Percentiles rank a stretch among this genome's conserved stretches.
phyloP scores from a whole-genome alignment of 1,140 invertebrate genomes.

The Leptopilina boulardi region DNA sequence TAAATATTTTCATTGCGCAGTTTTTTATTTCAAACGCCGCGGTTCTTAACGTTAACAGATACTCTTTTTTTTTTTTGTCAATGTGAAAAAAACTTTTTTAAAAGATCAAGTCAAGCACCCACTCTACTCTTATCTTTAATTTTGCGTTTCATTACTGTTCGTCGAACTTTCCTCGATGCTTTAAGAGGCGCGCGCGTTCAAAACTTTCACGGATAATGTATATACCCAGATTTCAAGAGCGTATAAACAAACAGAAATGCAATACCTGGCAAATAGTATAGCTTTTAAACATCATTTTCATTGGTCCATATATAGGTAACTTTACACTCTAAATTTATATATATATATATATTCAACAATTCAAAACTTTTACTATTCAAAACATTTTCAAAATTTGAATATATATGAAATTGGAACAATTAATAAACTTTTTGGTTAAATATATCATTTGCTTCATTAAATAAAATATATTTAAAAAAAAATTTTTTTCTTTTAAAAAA shows the following conservation, averaged over 20 bases:
- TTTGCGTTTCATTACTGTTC: constrained; percentile 25
- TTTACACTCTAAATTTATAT: not conserved
- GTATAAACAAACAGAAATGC: constrained; percentile 13
- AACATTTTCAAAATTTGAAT: too few relatives aligned
- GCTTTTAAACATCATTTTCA: not conserved
- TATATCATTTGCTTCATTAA: too few relatives aligned
- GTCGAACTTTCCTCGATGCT: constrained; percentile 9
- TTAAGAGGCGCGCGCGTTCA: not conserved
- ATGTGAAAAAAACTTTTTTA: constrained; percentile 15
- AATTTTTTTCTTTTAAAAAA: too few relatives aligned
- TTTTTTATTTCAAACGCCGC: not conserved
- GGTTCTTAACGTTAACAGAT: constrained; percentile 7
- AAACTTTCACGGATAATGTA: constrained; percentile 17
- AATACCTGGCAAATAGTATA: not conserved
- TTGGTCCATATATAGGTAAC: not conserved
- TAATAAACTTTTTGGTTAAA: too few relatives aligned
- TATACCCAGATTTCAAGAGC: not conserved
- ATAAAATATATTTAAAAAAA: too few relatives aligned
- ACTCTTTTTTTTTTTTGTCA: not conserved
- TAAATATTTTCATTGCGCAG: constrained; percentile 19
- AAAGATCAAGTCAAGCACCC: constrained; percentile 9
- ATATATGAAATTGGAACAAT: too few relatives aligned
- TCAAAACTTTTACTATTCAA: too few relatives aligned
- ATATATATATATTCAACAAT: not conserved
- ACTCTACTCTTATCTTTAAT: constrained; percentile 14